Evolutionary conservation across 2,888 invertebrate genomes (phyloP), one percentile per base, ranked within the genome.

Genomic region (Julus scanicus): DNA sequence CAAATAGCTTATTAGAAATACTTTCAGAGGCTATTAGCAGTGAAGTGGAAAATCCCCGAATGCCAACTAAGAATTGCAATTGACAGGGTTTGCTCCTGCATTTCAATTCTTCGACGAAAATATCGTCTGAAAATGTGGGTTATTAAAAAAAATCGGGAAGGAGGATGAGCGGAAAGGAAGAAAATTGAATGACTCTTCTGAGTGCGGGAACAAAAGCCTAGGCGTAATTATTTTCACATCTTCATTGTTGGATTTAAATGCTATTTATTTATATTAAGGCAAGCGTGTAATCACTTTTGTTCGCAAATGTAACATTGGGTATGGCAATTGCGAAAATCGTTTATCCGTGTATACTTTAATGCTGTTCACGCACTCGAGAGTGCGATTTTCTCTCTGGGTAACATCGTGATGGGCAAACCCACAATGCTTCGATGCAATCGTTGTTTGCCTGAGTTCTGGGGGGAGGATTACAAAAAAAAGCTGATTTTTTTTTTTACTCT

Each of bases 211-310:
- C 63, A 63, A 63, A 63, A 63, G 63, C 3, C 63, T 63, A 20
- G 8, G n/a, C 13, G 63, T 63, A 63, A 63, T 63, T 63, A 63
- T 63, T 63, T 63, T 63, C 63, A n/a, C 63, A 17, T 63, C 63
- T 63, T n/a, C 63, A 63, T 63, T 63, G 63, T 63, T 63, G 63
- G 63, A 63, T 63, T 63, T 63, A 63, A 63, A 63, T 63, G 63
- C 63, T 13, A 63, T 63, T 63, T 63, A 63, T 63, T 63, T 63
- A 63, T 63, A 63, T 63, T 63, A 63, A 63, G 63, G 63, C 63
- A 63, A 63, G 63, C 63, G 63, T 63, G 63, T 63, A 63, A 63
- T 63, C 63, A 63, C 63, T 63, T 13, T 63, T n/a, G 63, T 63
- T 63, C n/a, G 63, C 63, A n/a, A 63, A 63, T 63, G 63, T 20